These are phyloP conservation scores for Calephelis perditalis DNA, from an alignment of 2,888 invertebrate species.

Conservation along the genomic window DNA sequence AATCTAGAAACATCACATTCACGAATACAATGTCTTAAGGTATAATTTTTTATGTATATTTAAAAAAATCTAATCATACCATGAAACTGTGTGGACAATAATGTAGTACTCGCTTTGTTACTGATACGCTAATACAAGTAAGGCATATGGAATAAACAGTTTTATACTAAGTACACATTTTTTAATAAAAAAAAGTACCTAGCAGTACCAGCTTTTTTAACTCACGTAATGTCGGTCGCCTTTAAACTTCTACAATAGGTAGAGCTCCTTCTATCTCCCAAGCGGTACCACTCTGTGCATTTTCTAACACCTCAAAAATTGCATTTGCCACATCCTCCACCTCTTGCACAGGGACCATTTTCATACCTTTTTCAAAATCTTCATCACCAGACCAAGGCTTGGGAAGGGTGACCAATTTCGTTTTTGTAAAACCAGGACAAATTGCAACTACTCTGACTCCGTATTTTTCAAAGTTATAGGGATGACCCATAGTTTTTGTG, in stretches of 20 bases:
- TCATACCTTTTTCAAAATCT: conserved; percentile 34
- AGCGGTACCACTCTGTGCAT: conserved; percentile 19
- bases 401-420: conserved; percentile 36
- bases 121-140: too few species aligned
- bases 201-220: too few species aligned
- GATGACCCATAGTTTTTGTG: conserved; percentile 64
- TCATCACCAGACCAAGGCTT: conserved; percentile 30
- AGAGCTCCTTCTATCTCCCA: conserved; percentile 5
- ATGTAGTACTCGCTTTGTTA: too few species aligned
- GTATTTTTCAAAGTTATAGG: conserved; percentile 57
- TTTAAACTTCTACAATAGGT: background rate
- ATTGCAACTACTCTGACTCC: conserved; percentile 73
- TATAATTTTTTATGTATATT: too few species aligned
- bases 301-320: conserved; percentile 45
- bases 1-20: too few species aligned
- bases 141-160: too few species aligned
- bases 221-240: too few species aligned
- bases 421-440: conserved; percentile 72
- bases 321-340: conserved; percentile 44
- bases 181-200: too few species aligned
- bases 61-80: too few species aligned
- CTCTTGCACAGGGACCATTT: conserved; percentile 41
- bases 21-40: too few species aligned
- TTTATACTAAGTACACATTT: too few species aligned
- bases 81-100: too few species aligned